Conservation (phyloP, 2,888 invertebrate genomes). For the Chesias legatella region DNA sequence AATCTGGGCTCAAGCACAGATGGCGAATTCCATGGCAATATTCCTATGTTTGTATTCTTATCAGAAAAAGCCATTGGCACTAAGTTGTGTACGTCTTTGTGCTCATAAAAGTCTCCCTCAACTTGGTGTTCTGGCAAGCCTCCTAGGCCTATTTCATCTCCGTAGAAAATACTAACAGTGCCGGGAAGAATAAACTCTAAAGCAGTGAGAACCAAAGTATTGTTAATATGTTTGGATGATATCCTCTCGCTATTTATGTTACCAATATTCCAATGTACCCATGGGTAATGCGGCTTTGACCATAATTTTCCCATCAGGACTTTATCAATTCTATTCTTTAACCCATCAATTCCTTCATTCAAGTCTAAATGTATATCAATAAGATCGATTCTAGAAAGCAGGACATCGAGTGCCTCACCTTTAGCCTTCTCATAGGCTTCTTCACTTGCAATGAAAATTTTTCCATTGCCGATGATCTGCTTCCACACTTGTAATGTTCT, state of each 20-base stretch:
- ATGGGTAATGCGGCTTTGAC: constrained; percentile 83
- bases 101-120: constrained; percentile 79
- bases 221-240: constrained; percentile 79
- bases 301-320: constrained; percentile 81
- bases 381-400: constrained; percentile 85
- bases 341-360: constrained; percentile 73
- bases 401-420: constrained; percentile 73
- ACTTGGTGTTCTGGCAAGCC: constrained; percentile 74
- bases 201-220: constrained; percentile 84
- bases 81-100: constrained; percentile 84
- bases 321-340: constrained; percentile 81
- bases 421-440: constrained; percentile 70
- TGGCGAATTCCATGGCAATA: constrained; percentile 84
- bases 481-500: constrained; percentile 85
- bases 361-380: constrained; percentile 85
- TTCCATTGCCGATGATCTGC: constrained; percentile 80
- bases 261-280: constrained; percentile 91
- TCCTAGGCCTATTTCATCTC: constrained; percentile 91
- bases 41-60: constrained; percentile 50
- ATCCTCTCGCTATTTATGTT: constrained; percentile 82
- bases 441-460: constrained; percentile 85
- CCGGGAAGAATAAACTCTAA: constrained; percentile 91
- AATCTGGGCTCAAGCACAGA: constrained; percentile 70
- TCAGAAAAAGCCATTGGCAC: constrained; percentile 85
- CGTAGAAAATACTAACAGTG: constrained; percentile 93